Evolutionary conservation across 64 coral and sea anemone species (phyloP).

Genomic region (Catalaphyllia jardinei): DNA sequence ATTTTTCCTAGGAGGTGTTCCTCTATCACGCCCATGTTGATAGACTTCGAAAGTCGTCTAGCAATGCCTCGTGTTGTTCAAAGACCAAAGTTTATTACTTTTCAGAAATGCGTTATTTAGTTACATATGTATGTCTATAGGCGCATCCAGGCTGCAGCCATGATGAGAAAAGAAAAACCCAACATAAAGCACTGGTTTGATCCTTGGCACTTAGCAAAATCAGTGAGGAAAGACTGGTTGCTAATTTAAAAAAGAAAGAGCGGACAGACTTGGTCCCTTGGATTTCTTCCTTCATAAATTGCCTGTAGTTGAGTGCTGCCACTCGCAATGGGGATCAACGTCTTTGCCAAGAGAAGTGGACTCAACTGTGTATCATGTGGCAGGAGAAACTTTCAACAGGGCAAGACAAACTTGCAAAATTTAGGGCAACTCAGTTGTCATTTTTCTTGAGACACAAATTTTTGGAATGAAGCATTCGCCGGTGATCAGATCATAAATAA

Average conservation of each 20-base stretch:
- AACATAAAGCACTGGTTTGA: not conserved
- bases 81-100: not conserved
- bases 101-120: not conserved
- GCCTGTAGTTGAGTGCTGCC: conserved; percentile 58
- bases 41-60: too few species aligned
- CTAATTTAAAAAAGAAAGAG: conserved; percentile 32
- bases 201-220: conserved; percentile 29
- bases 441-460: too few species aligned
- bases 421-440: too few species aligned
- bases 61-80: too few species aligned
- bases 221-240: conserved; percentile 18
- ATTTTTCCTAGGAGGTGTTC: too few species aligned
- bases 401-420: not conserved
- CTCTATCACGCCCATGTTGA: too few species aligned
- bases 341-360: conserved; percentile 38
- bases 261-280: conserved; percentile 22
- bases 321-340: conserved; percentile 30
- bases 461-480: too few species aligned
- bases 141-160: not conserved
- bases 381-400: not conserved
- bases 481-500: too few species aligned
- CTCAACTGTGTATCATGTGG: conserved; percentile 31
- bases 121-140: not conserved
- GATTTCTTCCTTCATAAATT: conserved; percentile 44
- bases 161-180: conserved; percentile 1